A percentile compares a stretch with the other conserved stretches of the same genome.
These are phyloP conservation scores for Haliclona indistincta DNA, from an alignment of 37 sponge, comb jelly and placozoan species.

Conservation along the genomic window DNA sequence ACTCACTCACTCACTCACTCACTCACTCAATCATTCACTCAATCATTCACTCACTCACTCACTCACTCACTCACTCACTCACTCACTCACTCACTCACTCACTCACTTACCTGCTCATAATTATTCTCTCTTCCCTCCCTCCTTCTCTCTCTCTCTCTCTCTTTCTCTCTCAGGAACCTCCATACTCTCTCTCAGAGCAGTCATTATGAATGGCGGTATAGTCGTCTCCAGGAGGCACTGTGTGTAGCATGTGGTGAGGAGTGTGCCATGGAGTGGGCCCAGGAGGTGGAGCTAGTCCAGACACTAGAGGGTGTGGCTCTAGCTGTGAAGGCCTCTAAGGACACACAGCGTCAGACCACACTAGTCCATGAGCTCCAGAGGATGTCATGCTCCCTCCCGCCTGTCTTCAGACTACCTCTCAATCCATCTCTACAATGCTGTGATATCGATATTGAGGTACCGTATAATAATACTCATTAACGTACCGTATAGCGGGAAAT, in stretches of 20 bases:
- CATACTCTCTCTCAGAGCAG: not conserved
- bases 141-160: no score
- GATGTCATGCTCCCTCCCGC: conserved; percentile 16
- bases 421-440: conserved; percentile 49
- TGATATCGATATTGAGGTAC: conserved; percentile 56
- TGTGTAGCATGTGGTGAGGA: conserved; percentile 19
- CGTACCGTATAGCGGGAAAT: no score
- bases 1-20: not conserved
- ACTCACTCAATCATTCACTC: no score
- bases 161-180: conserved; percentile 15
- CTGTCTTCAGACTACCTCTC: conserved; percentile 57
- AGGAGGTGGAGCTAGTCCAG: conserved; percentile 56
- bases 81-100: no score
- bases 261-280: conserved; percentile 10
- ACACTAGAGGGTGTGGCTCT: conserved; percentile 36
- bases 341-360: conserved; percentile 55
- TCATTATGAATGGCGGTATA: conserved; percentile 20
- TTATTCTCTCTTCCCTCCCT: no score
- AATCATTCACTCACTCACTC: no score
- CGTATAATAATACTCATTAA: no score
- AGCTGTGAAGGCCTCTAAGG: conserved; percentile 49
- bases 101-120: no score
- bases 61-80: no score
- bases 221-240: conserved; percentile 23
- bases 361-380: conserved; percentile 50